Evolutionary conservation across 2,797 vertebrate species (phyloP).

Genomic region (Coendou prehensilis): DNA sequence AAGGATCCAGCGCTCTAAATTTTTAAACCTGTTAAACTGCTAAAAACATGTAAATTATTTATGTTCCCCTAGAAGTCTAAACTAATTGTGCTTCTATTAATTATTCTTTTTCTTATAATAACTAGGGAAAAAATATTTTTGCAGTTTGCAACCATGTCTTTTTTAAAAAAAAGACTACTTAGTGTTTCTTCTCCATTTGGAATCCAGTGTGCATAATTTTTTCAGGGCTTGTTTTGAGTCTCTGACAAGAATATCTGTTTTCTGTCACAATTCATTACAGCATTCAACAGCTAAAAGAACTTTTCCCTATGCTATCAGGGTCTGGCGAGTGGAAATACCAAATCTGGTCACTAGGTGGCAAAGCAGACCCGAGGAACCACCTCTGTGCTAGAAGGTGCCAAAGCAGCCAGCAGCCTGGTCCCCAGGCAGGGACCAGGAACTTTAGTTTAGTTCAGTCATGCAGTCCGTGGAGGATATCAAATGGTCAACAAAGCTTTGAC

Average conservation of each 20-base stretch:
- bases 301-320: not conserved
- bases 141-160: not conserved
- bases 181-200: not conserved
- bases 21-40: not conserved
- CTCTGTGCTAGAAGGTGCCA: not conserved
- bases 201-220: not conserved
- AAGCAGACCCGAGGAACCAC: not conserved
- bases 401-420: fast-evolving
- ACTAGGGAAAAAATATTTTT: not conserved
- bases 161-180: not conserved
- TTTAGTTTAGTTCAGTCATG: not conserved
- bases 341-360: conserved; percentile 62
- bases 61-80: not conserved
- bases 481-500: not conserved
- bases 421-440: not conserved
- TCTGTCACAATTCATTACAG: not conserved
- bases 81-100: not conserved
- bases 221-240: not conserved
- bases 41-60: not conserved
- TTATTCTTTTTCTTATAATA: not conserved
- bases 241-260: conserved; percentile 29
- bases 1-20: not conserved
- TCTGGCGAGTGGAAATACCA: not conserved
- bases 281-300: not conserved
- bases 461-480: not conserved